phyloP scores from a whole-genome alignment of 2,113 vertebrate genomes.

The Hoplias malabaricus region DNA sequence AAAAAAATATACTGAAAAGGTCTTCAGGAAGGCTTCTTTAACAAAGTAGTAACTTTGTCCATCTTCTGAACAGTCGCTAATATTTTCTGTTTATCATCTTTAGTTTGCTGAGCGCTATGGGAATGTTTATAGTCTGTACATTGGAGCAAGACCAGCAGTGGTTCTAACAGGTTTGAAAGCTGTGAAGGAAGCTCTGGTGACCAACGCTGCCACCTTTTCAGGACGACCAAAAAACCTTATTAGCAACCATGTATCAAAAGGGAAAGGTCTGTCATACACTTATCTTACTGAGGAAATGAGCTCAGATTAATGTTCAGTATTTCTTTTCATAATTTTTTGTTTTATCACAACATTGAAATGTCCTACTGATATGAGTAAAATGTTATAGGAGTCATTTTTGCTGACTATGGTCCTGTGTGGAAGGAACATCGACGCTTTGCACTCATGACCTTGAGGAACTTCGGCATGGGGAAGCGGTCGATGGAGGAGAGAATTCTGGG shows the following conservation, averaged over 20 bases:
- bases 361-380: not conserved
- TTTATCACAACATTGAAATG: not conserved
- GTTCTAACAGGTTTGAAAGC: slow-evolving; percentile 59
- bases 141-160: slow-evolving; percentile 62
- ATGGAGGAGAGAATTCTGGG: slow-evolving; percentile 72
- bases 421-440: slow-evolving; percentile 73
- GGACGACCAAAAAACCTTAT: slow-evolving; percentile 67
- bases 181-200: slow-evolving; percentile 67
- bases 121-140: slow-evolving; percentile 65
- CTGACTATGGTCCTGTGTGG: slow-evolving; percentile 63
- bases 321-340: not conserved
- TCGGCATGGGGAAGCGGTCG: slow-evolving; percentile 79
- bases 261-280: slow-evolving; percentile 30
- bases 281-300: not conserved
- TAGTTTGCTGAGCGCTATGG: slow-evolving; percentile 68
- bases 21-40: too few species aligned
- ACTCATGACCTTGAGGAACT: slow-evolving; percentile 72
- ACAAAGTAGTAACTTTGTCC: too few species aligned
- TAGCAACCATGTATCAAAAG: slow-evolving; percentile 32
- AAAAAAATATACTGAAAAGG: too few species aligned
- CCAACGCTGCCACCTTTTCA: slow-evolving; percentile 62
- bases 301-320: not conserved
- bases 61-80: too few species aligned
- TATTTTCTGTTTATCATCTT: too few species aligned
- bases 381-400: slow-evolving; percentile 61